Conservation (phyloP, 2,797 vertebrate genomes). For the Hemitrygon akajei region DNA sequence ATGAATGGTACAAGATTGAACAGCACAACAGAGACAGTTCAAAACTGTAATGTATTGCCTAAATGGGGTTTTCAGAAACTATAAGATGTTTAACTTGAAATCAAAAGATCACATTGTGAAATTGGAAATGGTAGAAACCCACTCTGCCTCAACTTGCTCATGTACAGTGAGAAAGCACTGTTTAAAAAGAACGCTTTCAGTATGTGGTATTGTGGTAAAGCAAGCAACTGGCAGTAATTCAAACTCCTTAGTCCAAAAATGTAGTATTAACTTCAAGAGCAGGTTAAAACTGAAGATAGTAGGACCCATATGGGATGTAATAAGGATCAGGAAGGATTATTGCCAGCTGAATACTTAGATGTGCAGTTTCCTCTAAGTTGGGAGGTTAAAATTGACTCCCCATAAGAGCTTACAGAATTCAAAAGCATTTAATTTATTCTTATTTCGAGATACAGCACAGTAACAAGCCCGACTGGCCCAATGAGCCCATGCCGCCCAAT, state of each 20-base stretch:
- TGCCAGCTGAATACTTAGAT: too few species aligned
- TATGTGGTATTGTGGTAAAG: neutral
- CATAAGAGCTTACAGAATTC: too few species aligned
- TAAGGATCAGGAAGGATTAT: too few species aligned
- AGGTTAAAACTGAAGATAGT: too few species aligned
- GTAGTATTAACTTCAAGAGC: neutral
- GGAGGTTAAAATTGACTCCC: neutral
- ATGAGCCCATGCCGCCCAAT: too few species aligned
- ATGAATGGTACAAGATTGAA: conserved; percentile 34
- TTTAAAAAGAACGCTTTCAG: neutral
- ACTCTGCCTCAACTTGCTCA: neutral
- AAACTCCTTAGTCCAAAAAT: neutral
- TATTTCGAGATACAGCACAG: too few species aligned
- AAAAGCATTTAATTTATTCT: too few species aligned
- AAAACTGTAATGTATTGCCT: neutral
- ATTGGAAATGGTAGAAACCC: neutral
- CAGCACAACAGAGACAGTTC: neutral
- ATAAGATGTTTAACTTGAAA: neutral
- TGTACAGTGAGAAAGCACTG: neutral
- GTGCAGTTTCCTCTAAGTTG: too few species aligned
- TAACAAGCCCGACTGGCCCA: too few species aligned
- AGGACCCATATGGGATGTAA: too few species aligned
- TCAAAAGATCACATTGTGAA: conserved; percentile 14
- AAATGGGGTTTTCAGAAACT: neutral
- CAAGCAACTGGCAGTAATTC: neutral